Conservation (phyloP, 2,888 invertebrate genomes). For the Tetragonisca angustula region DNA sequence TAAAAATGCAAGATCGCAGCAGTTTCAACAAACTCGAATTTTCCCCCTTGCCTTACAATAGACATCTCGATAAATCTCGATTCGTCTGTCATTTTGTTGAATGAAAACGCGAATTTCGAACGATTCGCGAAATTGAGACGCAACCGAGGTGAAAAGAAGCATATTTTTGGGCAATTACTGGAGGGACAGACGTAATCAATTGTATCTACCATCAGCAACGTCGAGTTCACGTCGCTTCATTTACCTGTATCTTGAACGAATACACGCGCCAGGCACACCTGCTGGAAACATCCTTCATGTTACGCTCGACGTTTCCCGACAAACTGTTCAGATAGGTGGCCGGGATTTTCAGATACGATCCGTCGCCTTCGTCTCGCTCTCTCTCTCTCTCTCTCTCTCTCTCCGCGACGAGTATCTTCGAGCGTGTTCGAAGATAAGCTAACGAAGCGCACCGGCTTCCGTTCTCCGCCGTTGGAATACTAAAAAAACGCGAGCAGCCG, state of each 20-base stretch:
- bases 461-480: neutral
- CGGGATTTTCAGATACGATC: slow-evolving; percentile 34
- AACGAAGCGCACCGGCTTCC: neutral
- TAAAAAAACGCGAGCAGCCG: no score
- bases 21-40: no score
- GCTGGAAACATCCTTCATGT: slow-evolving; percentile 35
- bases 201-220: slow-evolving; percentile 2
- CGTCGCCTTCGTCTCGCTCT: slow-evolving; percentile 12
- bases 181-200: slow-evolving; percentile 26
- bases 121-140: no score
- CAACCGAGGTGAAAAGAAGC: no score
- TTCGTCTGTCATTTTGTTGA: no score
- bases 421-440: neutral
- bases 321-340: slow-evolving; percentile 51
- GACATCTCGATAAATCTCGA: no score
- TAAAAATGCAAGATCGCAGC: neutral
- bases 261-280: slow-evolving; percentile 21
- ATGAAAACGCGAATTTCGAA: no score
- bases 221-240: slow-evolving; percentile 22
- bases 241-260: slow-evolving; percentile 44
- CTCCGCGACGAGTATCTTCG: neutral
- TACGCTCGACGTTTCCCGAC: slow-evolving; percentile 51
- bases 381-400: no score
- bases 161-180: neutral
- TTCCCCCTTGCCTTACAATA: no score